Evolutionary conservation across 2,888 invertebrate species (phyloP).

Genomic region (Drosophila leonis): DNA sequence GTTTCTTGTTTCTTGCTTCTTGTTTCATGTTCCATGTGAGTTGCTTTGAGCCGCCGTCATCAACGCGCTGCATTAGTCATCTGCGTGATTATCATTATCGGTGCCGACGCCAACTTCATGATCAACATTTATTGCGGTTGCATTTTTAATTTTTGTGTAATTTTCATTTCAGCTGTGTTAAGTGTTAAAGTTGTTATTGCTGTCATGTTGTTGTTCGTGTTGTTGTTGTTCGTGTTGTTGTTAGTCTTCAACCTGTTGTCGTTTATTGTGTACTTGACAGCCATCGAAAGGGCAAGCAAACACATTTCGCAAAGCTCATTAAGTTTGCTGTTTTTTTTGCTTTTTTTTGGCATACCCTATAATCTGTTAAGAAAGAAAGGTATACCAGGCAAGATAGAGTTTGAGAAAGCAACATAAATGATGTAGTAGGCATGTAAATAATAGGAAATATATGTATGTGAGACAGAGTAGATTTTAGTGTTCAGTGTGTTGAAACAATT

Average conservation of each 20-base stretch:
- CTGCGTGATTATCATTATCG: constrained; percentile 30
- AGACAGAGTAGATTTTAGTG: not conserved
- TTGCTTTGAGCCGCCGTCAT: constrained; percentile 35
- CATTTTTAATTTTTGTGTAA: constrained; percentile 59
- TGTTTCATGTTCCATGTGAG: constrained; percentile 47
- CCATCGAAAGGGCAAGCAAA: constrained; percentile 80
- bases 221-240: constrained; percentile 52
- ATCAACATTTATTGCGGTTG: constrained; percentile 58
- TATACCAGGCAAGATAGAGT: not conserved
- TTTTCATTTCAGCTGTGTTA: constrained; percentile 66
- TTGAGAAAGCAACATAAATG: not conserved
- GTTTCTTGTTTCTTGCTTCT: constrained; percentile 15
- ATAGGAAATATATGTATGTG: too few species aligned
- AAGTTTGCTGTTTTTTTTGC: constrained; percentile 54
- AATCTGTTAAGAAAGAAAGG: not conserved
- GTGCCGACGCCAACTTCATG: constrained; percentile 20
- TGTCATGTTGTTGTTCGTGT: constrained; percentile 35
- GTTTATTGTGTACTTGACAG: constrained; percentile 79
- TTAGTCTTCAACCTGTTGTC: constrained; percentile 78
- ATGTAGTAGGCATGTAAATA: not conserved
- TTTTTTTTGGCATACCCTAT: constrained; percentile 26
- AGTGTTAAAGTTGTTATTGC: constrained; percentile 54
- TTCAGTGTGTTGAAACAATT: not conserved
- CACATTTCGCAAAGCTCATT: constrained; percentile 80
- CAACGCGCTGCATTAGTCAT: constrained; percentile 42